Conservation (phyloP, 2,797 vertebrate genomes). For the Scomberomorus guttatus region DNA sequence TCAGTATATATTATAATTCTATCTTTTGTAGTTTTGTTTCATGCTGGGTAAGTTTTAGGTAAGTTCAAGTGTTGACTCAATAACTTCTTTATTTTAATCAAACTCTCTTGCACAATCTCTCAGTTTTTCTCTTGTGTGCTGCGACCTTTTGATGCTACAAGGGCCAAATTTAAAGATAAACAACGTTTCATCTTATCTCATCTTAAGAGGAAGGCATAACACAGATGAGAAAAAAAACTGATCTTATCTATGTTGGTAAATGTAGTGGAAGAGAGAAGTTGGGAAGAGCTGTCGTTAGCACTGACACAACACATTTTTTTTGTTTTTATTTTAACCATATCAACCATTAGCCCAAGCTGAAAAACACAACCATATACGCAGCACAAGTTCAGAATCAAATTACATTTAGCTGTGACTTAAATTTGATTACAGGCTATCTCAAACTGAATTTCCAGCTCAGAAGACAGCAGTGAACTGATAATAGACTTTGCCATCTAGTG, state of each 20-base stretch:
- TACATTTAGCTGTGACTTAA: conserved; percentile 52
- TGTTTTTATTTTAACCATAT: conserved; percentile 17
- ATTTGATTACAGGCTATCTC: conserved; percentile 42
- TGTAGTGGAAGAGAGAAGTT: not conserved
- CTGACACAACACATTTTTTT: not conserved
- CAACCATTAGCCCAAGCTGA: conserved; percentile 15
- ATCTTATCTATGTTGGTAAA: not conserved
- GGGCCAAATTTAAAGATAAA: not conserved
- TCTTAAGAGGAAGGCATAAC: not conserved
- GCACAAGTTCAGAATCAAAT: conserved; percentile 27
- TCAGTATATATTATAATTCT: not conserved
- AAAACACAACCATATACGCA: conserved; percentile 28
- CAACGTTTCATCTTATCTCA: not conserved
- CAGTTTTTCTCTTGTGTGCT: not conserved
- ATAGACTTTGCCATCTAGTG: conserved; percentile 51
- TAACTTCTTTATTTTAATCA: not conserved
- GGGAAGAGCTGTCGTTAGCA: not conserved
- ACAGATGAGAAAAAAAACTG: not conserved
- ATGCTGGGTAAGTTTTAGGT: no score
- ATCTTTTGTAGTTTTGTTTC: no score
- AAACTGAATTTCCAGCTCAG: conserved; percentile 45
- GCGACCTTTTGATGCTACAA: not conserved
- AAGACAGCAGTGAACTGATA: conserved; percentile 47
- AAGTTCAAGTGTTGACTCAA: not conserved
- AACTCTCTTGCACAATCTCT: not conserved